Evolutionary conservation across 2,113 vertebrate species (phyloP), one percentile per base, ranked within the genome.

Genomic region (Strix aluco): DNA sequence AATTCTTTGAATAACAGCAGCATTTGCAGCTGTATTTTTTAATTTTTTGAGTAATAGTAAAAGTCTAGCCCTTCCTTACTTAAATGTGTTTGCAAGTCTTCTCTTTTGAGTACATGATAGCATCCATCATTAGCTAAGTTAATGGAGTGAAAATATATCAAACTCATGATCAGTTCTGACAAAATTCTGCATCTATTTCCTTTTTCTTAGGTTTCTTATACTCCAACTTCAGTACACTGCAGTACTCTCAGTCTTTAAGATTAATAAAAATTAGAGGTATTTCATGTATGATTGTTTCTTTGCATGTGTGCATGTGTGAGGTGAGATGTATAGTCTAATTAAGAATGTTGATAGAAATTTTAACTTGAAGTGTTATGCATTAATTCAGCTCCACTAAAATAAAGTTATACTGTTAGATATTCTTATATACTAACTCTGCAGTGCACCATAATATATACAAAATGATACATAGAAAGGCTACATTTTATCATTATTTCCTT

Each of bases 231-330:
- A 82, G 18, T 30, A 51, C 23, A 26, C 4, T 58, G 20, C 55
- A 38, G 11, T 55, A 42, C 8, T 77, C 21, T 65, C 16, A 44
- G 32, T 47, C 11, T 81, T 49, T 21, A 47, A 3, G 9, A 49
- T n/a, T 74, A 29, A 79, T 58, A 91, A 87, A 78, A 67, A 40
- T 15, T 46, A 55, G 7, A 44, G 3, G 6, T 61, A 67, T 72
- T 91, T 58, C 4, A 30, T 44, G 17, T 38, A 30, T 63, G 30
- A 67, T 42, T 59, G 4, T 52, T 94, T 72, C 8, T 91, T 71
- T 86, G 12, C 5, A 18, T 38, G 2, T 10, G 2, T 75, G 47
- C 10, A 34, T 51, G 10, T 47, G 7, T 1, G 1, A 57, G 13
- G 5, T 81, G 8, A 55, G 32, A 63, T 14, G 1, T 32, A 21